A percentile compares a stretch with the other conserved stretches of the same genome.
These are phyloP conservation scores for Cyanocitta stelleri DNA, from an alignment of 2,113 vertebrate species.

Conservation along the genomic window DNA sequence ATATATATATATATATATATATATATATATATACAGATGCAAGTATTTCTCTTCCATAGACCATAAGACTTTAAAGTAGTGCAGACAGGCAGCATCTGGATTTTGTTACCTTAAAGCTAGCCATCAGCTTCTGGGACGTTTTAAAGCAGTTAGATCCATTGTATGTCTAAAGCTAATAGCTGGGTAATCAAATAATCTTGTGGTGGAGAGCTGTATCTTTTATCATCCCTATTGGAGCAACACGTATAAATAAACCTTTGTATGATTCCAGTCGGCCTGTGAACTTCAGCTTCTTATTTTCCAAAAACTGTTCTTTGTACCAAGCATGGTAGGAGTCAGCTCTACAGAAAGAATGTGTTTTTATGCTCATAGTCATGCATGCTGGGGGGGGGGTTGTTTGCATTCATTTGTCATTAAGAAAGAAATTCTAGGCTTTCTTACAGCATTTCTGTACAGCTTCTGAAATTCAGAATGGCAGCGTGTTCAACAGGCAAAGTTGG, in stretches of 20 bases:
- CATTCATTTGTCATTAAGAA: not conserved
- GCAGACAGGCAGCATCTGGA: slow-evolving; percentile 72
- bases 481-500: not conserved
- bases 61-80: slow-evolving; percentile 21
- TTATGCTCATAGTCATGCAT: not conserved
- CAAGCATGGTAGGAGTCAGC: not conserved
- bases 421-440: not conserved
- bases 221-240: not conserved
- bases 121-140: slow-evolving; percentile 71
- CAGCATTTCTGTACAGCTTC: not conserved
- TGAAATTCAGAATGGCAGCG: not conserved
- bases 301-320: not conserved
- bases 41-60: slow-evolving; percentile 28
- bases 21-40: not conserved
- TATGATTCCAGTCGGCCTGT: not conserved
- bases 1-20: not conserved
- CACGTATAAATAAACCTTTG: not conserved
- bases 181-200: slow-evolving; percentile 52
- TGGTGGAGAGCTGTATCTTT: slow-evolving; percentile 3
- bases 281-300: not conserved
- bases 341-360: slow-evolving; percentile 1
- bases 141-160: slow-evolving; percentile 65
- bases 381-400: too few relatives aligned
- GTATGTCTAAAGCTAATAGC: slow-evolving; percentile 62
- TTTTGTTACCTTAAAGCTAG: slow-evolving; percentile 73